phyloP scores from a whole-genome alignment of 2,888 invertebrate species.

The Pristionchus arcanus region DNA sequence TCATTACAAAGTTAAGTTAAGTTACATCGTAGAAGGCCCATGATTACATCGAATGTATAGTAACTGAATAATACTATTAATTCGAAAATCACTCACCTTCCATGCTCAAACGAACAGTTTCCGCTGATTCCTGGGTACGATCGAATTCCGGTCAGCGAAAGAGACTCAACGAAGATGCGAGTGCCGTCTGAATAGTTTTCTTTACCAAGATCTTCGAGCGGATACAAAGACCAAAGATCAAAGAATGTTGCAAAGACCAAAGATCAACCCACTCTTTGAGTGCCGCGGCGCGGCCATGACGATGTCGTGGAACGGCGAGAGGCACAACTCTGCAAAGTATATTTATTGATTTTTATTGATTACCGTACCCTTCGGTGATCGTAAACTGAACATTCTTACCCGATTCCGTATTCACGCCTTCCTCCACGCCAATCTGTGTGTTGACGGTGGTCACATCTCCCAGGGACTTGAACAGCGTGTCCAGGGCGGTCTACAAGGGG shows the following conservation, averaged over 20 bases:
- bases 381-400: neutral
- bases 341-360: neutral
- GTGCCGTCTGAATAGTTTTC: constrained; percentile 30
- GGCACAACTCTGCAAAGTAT: neutral
- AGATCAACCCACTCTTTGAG: constrained; percentile 40
- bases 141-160: constrained; percentile 40
- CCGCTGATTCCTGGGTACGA: constrained; percentile 19
- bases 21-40: too few species aligned
- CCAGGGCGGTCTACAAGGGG: constrained; percentile 5
- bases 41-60: neutral
- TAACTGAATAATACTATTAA: neutral
- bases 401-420: neutral
- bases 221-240: neutral
- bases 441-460: constrained; percentile 50
- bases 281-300: constrained; percentile 7
- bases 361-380: neutral
- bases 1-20: too few species aligned
- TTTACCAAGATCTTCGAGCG: too few species aligned
- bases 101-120: constrained; percentile 47
- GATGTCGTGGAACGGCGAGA: constrained; percentile 49
- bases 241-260: neutral
- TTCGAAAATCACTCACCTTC: neutral
- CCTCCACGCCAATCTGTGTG: constrained; percentile 27
- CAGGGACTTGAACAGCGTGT: constrained; percentile 42
- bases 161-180: constrained; percentile 52